These are phyloP conservation scores for Diarsia dahlii DNA, from an alignment of 2,888 invertebrate species.

Conservation along the genomic window DNA sequence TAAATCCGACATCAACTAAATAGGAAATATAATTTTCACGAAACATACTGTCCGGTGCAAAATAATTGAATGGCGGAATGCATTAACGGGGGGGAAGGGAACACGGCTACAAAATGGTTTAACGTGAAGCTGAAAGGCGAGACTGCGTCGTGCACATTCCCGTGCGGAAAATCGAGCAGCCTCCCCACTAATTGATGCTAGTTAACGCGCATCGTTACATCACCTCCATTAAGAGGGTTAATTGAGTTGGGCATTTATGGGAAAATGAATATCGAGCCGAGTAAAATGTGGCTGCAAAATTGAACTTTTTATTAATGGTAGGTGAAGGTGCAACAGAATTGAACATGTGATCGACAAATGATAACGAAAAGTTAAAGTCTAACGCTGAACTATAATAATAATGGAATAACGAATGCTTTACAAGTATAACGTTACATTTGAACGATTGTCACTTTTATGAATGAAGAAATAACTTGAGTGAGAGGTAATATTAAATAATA, in stretches of 20 bases:
- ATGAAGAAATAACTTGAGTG: conserved; percentile 12
- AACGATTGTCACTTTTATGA: conserved; percentile 30
- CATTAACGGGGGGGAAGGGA: neutral
- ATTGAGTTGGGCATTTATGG: neutral
- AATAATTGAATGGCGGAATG: neutral
- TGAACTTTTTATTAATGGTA: neutral
- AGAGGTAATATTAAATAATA: neutral
- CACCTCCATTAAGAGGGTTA: neutral
- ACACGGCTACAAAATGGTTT: neutral
- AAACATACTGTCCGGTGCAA: neutral
- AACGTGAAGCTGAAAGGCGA: neutral
- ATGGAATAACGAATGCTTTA: conserved; percentile 8
- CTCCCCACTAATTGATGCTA: neutral
- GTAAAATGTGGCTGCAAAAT: neutral
- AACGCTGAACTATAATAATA: conserved; percentile 27
- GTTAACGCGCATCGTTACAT: neutral
- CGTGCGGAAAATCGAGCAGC: neutral
- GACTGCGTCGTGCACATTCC: neutral
- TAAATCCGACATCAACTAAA: neutral
- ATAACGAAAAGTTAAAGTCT: conserved; percentile 28
- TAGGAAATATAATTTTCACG: conserved; percentile 7
- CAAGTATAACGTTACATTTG: conserved; percentile 6
- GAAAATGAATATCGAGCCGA: neutral
- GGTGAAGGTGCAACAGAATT: neutral
- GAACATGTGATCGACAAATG: conserved; percentile 22